phyloP scores from a whole-genome alignment of 2,888 invertebrate genomes.

The Aplocera efformata region DNA sequence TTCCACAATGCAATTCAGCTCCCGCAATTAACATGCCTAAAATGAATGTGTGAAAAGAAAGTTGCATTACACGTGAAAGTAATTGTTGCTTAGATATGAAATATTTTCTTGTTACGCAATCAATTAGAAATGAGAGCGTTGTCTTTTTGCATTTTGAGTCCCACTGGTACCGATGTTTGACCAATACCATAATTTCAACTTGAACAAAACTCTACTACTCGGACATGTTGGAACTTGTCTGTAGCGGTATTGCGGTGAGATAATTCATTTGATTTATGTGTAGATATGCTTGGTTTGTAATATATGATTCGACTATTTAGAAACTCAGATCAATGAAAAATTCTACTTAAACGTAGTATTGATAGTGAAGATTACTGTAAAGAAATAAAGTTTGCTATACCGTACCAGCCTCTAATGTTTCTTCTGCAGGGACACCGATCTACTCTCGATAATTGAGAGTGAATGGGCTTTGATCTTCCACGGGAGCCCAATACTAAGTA shows the following conservation, averaged over 20 bases:
- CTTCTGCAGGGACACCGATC: too few relatives aligned
- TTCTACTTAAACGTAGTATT: too few relatives aligned
- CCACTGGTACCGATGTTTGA: too few relatives aligned
- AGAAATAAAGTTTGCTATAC: too few relatives aligned
- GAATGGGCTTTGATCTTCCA: too few relatives aligned
- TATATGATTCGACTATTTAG: too few relatives aligned
- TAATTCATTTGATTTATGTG: neutral
- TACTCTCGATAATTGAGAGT: too few relatives aligned
- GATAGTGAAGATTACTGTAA: too few relatives aligned
- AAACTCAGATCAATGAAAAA: too few relatives aligned
- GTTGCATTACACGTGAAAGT: slow-evolving; percentile 50
- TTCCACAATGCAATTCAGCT: slow-evolving; percentile 26
- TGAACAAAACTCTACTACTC: slow-evolving; percentile 11
- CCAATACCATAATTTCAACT: slow-evolving; percentile 8
- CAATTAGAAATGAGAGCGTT: slow-evolving; percentile 19
- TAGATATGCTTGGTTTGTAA: too few relatives aligned
- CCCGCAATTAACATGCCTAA: slow-evolving; percentile 34
- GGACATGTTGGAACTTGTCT: slow-evolving; percentile 18
- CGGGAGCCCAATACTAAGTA: too few relatives aligned
- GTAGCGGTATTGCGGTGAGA: neutral
- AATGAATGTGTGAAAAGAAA: slow-evolving; percentile 48
- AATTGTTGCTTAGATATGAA: slow-evolving; percentile 31
- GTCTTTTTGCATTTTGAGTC: neutral
- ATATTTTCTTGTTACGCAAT: slow-evolving; percentile 27
- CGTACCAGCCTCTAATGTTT: too few relatives aligned